Conservation (phyloP, 1,140 invertebrate genomes). For the Papilio helenus region DNA sequence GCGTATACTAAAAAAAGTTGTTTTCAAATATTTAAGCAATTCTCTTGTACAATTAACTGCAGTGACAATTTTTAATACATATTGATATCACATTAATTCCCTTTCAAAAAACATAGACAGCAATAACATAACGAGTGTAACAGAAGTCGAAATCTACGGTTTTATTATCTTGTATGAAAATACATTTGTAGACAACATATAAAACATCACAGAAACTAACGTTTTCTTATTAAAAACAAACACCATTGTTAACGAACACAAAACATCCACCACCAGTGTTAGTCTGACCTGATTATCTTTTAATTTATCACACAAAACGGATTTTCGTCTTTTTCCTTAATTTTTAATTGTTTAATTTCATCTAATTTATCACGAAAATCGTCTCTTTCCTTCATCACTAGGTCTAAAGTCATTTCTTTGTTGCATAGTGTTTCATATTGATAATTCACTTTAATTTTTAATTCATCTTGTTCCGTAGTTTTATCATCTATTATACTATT, state of each 20-base stretch:
- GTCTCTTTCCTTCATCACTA: constrained; percentile 60
- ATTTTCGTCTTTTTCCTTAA: constrained; percentile 67
- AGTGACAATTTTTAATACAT: background rate
- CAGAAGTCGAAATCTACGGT: too few species aligned
- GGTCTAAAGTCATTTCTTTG: constrained; percentile 64
- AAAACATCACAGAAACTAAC: background rate
- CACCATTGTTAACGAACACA: constrained; percentile 33
- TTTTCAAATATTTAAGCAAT: background rate
- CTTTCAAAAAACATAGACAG: background rate
- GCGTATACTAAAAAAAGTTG: background rate
- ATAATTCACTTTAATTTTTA: constrained; percentile 44
- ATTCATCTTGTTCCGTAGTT: constrained; percentile 60
- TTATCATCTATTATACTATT: constrained; percentile 74
- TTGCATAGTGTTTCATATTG: constrained; percentile 45
- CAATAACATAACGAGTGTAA: background rate
- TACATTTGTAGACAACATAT: background rate
- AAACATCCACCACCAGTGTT: constrained; percentile 44
- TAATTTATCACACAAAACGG: constrained; percentile 56
- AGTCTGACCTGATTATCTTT: constrained; percentile 66
- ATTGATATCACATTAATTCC: background rate
- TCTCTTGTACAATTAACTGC: background rate
- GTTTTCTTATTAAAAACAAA: background rate
- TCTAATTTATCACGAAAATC: constrained; percentile 61
- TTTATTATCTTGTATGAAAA: too few species aligned
- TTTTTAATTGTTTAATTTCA: constrained; percentile 62